These are phyloP conservation scores for Elysia chlorotica DNA, from an alignment of 1,140 invertebrate species.

Conservation along the genomic window DNA sequence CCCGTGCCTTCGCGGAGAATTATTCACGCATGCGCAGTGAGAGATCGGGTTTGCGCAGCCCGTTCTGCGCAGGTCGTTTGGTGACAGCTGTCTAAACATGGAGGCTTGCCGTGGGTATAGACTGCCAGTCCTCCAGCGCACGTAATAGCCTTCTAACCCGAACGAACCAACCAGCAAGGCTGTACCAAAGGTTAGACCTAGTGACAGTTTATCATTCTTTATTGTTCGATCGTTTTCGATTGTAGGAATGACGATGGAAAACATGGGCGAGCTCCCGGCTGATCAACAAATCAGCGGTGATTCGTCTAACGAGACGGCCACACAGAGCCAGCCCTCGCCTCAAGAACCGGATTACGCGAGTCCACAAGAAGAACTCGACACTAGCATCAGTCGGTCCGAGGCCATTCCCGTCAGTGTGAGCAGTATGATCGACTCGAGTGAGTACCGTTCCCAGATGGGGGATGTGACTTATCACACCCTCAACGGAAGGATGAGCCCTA, in stretches of 20 bases:
- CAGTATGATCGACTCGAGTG: conserved; percentile 79
- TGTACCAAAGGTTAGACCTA: conserved; percentile 58
- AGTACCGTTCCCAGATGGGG: conserved; percentile 79
- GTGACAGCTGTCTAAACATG: conserved; percentile 61
- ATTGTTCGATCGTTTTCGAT: conserved; percentile 60
- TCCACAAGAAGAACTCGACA: conserved; percentile 36
- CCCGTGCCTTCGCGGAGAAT: conserved; percentile 39
- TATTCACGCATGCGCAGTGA: conserved; percentile 54
- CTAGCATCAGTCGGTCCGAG: conserved; percentile 63
- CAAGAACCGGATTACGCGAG: conserved; percentile 33
- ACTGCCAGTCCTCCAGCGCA: conserved; percentile 54
- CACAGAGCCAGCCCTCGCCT: conserved; percentile 30
- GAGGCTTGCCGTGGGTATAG: conserved; percentile 55
- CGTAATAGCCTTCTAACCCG: conserved; percentile 57
- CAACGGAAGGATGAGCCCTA: conserved; percentile 61
- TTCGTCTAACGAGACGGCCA: conserved; percentile 50
- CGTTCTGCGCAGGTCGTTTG: conserved; percentile 54
- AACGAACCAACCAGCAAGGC: conserved; percentile 58
- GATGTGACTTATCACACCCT: conserved; percentile 87
- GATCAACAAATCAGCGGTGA: conserved; percentile 62
- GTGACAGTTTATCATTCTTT: conserved; percentile 59
- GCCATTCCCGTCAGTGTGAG: conserved; percentile 70
- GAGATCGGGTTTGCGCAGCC: conserved; percentile 48
- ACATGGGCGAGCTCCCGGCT: conserved; percentile 61
- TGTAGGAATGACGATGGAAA: conserved; percentile 64